Conservation (phyloP, 2,888 invertebrate genomes). For the Pristionchus entomophagus region DNA sequence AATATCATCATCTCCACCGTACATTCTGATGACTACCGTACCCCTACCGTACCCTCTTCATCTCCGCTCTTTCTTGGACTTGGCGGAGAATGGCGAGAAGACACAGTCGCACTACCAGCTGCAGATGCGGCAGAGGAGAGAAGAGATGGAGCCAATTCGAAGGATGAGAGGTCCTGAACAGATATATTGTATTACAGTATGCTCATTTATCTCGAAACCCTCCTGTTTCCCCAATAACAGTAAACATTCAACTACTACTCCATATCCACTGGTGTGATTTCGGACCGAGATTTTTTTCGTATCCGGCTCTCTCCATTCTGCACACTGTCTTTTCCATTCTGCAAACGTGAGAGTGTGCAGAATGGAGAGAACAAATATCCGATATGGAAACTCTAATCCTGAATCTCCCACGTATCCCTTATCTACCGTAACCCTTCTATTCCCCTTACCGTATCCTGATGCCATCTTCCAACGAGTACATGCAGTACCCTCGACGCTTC, state of each 20-base stretch:
- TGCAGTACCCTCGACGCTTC: constrained; percentile 96
- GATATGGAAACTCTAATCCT: too few species aligned
- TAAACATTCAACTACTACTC: too few species aligned
- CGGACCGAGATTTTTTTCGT: not conserved
- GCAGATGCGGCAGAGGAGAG: constrained; percentile 8
- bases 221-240: too few species aligned
- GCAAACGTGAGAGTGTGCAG: too few species aligned
- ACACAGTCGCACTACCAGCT: not conserved
- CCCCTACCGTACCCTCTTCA: not conserved
- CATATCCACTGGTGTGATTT: too few species aligned
- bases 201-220: not conserved
- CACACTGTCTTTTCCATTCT: not conserved
- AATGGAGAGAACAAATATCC: too few species aligned
- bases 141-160: constrained; percentile 43
- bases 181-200: not conserved
- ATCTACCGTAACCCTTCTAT: not conserved
- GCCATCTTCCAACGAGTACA: constrained; percentile 84
- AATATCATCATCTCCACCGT: too few species aligned
- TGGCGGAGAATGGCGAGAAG: constrained; percentile 33
- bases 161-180: constrained; percentile 15
- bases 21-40: not conserved
- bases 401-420: not conserved
- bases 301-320: not conserved
- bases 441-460: constrained; percentile 50
- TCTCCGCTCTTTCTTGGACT: constrained; percentile 29